Conservation (phyloP, 2,888 invertebrate genomes). For the Coelogynopora nodosa region DNA sequence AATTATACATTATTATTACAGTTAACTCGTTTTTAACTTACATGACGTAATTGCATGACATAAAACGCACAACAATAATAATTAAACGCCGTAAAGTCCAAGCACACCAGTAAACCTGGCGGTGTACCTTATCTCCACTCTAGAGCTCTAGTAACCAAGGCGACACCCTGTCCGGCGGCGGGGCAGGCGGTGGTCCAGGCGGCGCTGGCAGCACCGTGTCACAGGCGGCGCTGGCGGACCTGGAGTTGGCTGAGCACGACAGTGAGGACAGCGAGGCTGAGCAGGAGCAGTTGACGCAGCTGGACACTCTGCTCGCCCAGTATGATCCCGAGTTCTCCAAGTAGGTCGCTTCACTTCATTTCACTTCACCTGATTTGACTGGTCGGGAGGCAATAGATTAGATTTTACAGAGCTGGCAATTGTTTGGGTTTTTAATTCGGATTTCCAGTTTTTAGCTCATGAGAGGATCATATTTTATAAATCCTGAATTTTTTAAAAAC, state of each 20-base stretch:
- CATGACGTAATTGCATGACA: too few species aligned
- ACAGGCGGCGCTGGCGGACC: not conserved
- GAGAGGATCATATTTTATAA: too few species aligned
- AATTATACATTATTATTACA: too few species aligned
- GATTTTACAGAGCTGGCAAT: too few species aligned
- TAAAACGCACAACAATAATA: too few species aligned
- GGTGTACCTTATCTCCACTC: not conserved
- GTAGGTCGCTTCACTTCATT: conserved; percentile 50
- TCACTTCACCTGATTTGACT: not conserved
- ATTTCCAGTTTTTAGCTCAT: too few species aligned
- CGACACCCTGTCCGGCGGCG: not conserved
- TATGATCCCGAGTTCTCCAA: conserved; percentile 72
- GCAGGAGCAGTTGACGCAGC: conserved; percentile 78
- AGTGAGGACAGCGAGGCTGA: conserved; percentile 78
- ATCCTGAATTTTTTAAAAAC: too few species aligned
- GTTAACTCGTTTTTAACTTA: too few species aligned
- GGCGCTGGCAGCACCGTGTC: not conserved
- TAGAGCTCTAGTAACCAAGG: not conserved
- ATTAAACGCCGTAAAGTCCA: too few species aligned
- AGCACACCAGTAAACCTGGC: too few species aligned
- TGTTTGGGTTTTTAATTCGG: too few species aligned
- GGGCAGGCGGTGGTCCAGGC: not conserved
- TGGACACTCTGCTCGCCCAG: conserved; percentile 77
- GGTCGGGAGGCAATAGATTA: too few species aligned
- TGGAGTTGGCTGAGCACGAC: conserved; percentile 8